These are phyloP conservation scores for Chaetura pelagica DNA, from an alignment of 2,113 vertebrate genomes.

Conservation along the genomic window DNA sequence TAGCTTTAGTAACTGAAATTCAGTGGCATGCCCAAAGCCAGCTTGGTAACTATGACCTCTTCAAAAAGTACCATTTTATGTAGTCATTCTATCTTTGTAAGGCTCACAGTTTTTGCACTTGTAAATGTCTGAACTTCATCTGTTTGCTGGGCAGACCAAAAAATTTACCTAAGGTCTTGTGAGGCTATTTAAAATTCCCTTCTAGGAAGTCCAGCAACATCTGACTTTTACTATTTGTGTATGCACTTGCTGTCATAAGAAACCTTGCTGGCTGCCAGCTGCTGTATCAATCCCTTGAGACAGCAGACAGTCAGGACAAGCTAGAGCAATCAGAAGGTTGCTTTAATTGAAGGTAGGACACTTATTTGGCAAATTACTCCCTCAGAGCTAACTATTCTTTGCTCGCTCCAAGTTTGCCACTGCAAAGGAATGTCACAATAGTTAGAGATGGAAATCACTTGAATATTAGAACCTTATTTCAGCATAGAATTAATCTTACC, in stretches of 20 bases:
- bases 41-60: background rate
- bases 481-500: background rate
- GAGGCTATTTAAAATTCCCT: background rate
- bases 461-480: background rate
- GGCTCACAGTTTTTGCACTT: background rate
- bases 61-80: background rate
- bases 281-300: conserved; percentile 12
- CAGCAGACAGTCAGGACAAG: background rate
- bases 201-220: background rate
- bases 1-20: background rate
- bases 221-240: background rate
- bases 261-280: background rate
- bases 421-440: background rate
- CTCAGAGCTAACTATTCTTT: background rate
- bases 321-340: background rate
- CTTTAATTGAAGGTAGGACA: background rate
- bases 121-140: background rate
- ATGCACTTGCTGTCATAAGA: background rate
- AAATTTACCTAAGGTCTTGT: background rate
- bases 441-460: background rate
- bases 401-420: background rate
- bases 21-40: background rate
- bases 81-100: background rate
- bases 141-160: background rate
- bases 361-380: background rate